Percentiles rank a stretch among this genome's conserved stretches.
Conservation (phyloP, 2,888 invertebrate genomes). For the Conus canariensis region DNA sequence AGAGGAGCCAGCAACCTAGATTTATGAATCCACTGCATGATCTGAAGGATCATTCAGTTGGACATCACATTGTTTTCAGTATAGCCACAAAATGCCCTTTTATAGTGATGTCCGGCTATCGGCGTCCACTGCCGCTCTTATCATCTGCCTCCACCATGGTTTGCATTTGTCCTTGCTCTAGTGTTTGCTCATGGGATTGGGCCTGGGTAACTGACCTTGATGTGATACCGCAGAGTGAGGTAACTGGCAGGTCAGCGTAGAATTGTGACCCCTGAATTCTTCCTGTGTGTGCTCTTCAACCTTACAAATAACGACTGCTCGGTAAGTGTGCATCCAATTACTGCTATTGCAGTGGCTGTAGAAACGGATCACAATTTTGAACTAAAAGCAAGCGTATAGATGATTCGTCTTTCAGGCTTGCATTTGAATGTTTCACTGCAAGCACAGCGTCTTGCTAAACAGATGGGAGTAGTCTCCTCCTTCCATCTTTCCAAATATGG, state of each 20-base stretch:
- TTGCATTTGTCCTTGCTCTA: neutral
- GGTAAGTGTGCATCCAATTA: neutral
- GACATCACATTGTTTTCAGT: too few relatives aligned
- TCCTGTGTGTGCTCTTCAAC: neutral
- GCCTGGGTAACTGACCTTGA: neutral
- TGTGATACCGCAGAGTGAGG: slow-evolving; percentile 1
- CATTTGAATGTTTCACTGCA: too few relatives aligned
- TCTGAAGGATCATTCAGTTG: too few relatives aligned
- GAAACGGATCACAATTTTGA: too few relatives aligned
- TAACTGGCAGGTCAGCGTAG: neutral
- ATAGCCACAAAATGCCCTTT: too few relatives aligned
- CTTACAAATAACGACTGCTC: neutral
- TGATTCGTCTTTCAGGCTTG: too few relatives aligned
- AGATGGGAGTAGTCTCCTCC: neutral
- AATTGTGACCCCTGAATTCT: neutral
- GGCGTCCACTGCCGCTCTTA: neutral
- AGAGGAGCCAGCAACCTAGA: too few relatives aligned
- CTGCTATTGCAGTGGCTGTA: too few relatives aligned
- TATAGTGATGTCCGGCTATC: neutral
- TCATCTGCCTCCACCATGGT: neutral
- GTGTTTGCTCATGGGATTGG: slow-evolving; percentile 12
- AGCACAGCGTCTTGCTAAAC: too few relatives aligned
- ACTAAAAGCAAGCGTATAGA: too few relatives aligned
- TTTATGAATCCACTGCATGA: too few relatives aligned
- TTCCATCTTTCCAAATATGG: slow-evolving; percentile 45